Conservation (phyloP, 2,888 invertebrate genomes). For the Torymus aiolomorphi region DNA sequence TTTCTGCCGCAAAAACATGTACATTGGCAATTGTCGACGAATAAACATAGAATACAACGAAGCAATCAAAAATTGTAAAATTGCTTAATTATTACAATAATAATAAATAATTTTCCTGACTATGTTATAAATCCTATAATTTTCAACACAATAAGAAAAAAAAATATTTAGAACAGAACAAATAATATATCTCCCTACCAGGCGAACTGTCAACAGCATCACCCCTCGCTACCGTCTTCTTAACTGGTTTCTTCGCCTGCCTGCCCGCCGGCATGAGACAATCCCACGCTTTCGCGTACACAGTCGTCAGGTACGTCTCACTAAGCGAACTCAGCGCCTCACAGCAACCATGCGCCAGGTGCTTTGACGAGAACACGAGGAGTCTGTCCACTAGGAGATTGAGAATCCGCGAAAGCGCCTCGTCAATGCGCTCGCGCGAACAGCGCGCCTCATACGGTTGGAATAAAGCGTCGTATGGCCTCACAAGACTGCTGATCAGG, state of each 20-base stretch:
- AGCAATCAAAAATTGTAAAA: no score
- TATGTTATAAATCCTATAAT: neutral
- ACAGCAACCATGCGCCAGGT: conserved; percentile 82
- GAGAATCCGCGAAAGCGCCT: conserved; percentile 79
- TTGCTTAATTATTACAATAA: neutral
- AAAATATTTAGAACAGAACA: neutral
- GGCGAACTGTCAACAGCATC: conserved; percentile 33
- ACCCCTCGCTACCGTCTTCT: conserved; percentile 58
- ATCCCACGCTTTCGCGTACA: conserved; percentile 83
- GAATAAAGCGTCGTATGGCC: conserved; percentile 75
- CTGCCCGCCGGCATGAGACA: conserved; percentile 69
- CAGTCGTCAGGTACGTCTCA: conserved; percentile 81
- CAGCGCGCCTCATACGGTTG: conserved; percentile 60
- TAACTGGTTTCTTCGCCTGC: conserved; percentile 39
- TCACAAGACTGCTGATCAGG: conserved; percentile 77
- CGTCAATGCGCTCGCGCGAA: conserved; percentile 72
- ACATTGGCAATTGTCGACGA: no score
- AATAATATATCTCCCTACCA: conserved; percentile 17
- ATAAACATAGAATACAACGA: no score
- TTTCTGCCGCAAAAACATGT: no score
- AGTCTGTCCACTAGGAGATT: conserved; percentile 77
- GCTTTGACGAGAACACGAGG: conserved; percentile 81
- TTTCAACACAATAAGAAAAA: neutral
- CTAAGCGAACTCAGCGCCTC: conserved; percentile 83
- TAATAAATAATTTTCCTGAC: neutral